phyloP scores from a whole-genome alignment of 2,113 vertebrate species.

The Zootoca vivipara region DNA sequence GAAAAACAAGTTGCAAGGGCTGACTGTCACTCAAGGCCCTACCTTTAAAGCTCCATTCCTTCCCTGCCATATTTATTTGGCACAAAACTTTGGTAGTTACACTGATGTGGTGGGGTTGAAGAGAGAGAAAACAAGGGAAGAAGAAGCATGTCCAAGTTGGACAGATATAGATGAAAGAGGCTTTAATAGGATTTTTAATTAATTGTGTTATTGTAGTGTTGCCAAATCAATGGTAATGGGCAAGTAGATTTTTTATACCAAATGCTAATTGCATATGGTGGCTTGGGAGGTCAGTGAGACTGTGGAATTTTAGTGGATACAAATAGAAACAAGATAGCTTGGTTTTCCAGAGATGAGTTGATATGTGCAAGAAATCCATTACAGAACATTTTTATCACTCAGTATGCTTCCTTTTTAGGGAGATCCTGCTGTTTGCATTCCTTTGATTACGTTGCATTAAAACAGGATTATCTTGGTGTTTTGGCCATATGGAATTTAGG shows the following conservation, averaged over 20 bases:
- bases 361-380: slow-evolving; percentile 42
- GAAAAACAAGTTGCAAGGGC: background rate
- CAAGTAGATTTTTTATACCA: background rate
- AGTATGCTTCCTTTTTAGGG: slow-evolving; percentile 36
- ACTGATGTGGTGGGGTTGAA: background rate
- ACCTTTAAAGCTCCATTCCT: background rate
- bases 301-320: background rate
- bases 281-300: background rate
- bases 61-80: background rate
- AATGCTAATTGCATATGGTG: background rate
- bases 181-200: background rate
- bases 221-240: background rate
- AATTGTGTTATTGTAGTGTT: background rate
- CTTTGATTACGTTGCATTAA: slow-evolving; percentile 52
- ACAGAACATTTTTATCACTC: slow-evolving; percentile 30
- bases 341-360: slow-evolving; percentile 23
- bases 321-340: background rate
- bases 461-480: slow-evolving; percentile 59
- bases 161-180: background rate
- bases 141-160: background rate
- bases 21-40: background rate
- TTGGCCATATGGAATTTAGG: slow-evolving; percentile 60
- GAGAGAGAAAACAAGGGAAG: background rate
- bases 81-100: background rate
- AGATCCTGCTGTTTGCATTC: slow-evolving; percentile 56